A percentile compares a stretch with the other conserved stretches of the same genome.
phyloP scores from a whole-genome alignment of 2,113 vertebrate genomes.

The Dipodomys stephensi region DNA sequence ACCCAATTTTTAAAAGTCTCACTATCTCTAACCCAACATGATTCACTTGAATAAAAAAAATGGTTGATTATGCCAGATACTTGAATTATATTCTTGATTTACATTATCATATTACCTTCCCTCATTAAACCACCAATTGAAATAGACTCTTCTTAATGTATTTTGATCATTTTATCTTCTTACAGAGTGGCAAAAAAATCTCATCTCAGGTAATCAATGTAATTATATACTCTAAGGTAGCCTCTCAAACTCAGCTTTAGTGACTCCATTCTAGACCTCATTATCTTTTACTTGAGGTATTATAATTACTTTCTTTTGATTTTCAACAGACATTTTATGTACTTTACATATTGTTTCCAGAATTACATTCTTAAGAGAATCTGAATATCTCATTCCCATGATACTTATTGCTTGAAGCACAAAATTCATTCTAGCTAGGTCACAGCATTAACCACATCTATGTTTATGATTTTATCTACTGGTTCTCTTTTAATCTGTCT shows the following conservation, averaged over 20 bases:
- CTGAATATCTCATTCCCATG: background rate
- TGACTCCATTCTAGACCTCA: background rate
- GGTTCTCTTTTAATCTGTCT: background rate
- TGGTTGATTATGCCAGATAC: background rate
- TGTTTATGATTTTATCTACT: background rate
- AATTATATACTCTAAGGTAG: background rate
- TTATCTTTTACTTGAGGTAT: background rate
- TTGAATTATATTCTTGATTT: background rate
- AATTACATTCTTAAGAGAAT: background rate
- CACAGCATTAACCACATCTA: background rate
- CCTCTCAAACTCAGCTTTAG: background rate
- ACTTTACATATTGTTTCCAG: background rate
- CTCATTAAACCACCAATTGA: constrained; percentile 1
- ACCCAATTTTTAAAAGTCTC: background rate
- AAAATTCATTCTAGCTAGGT: background rate
- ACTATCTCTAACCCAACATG: background rate
- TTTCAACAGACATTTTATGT: background rate
- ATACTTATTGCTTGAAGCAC: background rate
- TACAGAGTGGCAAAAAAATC: background rate
- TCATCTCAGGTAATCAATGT: background rate
- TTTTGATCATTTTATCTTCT: background rate
- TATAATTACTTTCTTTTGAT: constrained; percentile 4
- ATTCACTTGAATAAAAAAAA: background rate
- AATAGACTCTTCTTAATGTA: background rate
- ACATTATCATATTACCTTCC: background rate